phyloP scores from a whole-genome alignment of 92 coral and sea anemone genomes.

The Epizoanthus stellaris region DNA sequence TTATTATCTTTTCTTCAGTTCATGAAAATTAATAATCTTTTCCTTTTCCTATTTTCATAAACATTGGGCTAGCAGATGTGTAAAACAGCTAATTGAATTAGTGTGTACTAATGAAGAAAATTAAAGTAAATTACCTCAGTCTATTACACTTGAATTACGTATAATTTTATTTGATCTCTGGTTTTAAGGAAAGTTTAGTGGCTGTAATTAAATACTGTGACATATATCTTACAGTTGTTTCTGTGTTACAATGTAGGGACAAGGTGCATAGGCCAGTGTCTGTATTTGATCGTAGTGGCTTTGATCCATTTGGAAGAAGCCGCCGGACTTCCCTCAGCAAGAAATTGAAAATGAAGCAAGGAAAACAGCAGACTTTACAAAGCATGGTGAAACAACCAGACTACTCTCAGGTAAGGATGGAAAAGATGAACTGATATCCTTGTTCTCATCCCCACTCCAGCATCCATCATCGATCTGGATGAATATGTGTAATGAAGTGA shows the following conservation, averaged over 20 bases:
- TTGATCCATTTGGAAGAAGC: conserved; percentile 90
- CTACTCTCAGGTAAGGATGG: conserved; percentile 77
- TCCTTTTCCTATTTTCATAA: too few species aligned
- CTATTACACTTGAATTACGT: too few species aligned
- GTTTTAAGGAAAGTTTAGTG: too few species aligned
- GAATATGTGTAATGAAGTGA: too few species aligned
- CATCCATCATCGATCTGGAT: background rate
- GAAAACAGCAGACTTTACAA: conserved; percentile 81
- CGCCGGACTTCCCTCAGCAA: conserved; percentile 92
- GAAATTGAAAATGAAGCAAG: conserved; percentile 87
- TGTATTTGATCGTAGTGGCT: conserved; percentile 91
- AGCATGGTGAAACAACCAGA: conserved; percentile 84
- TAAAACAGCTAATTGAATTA: too few species aligned
- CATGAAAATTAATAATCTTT: background rate
- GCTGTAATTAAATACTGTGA: too few species aligned
- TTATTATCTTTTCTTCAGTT: background rate
- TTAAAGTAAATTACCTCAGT: too few species aligned
- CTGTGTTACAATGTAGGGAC: conserved; percentile 56
- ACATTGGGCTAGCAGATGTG: too few species aligned
- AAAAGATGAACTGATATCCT: background rate
- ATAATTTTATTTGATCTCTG: too few species aligned
- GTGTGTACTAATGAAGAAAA: too few species aligned
- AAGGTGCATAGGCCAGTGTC: conserved; percentile 96
- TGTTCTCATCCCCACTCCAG: background rate
- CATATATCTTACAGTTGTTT: background rate